A percentile compares a stretch with the other conserved stretches of the same genome.
Evolutionary conservation across 2,113 vertebrate genomes (phyloP).

Genomic region (Rhabdomys dilectus): DNA sequence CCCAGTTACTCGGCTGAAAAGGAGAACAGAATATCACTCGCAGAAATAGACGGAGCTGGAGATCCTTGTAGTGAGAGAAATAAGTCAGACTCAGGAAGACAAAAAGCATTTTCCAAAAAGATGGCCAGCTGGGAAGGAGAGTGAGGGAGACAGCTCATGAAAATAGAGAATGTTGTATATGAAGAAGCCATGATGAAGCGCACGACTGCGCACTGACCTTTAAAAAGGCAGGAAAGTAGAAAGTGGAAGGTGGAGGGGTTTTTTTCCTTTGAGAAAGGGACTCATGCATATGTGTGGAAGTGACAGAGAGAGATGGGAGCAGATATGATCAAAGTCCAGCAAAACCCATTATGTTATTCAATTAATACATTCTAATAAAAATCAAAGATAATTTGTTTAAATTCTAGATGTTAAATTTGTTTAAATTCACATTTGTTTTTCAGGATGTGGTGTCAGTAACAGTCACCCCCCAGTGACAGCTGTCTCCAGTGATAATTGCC

Average conservation of each 20-base stretch:
- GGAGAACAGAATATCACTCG: not conserved
- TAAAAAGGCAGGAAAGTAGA: not conserved
- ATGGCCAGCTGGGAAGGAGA: not conserved
- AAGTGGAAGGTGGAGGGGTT: not conserved
- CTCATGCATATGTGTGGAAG: not conserved
- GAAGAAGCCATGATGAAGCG: not conserved
- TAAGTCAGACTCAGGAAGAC: not conserved
- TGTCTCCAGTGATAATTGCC: too few species aligned
- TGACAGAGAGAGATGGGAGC: not conserved
- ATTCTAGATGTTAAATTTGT: slow-evolving; percentile 15
- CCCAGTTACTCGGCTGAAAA: not conserved
- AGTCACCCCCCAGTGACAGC: not conserved
- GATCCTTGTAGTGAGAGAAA: not conserved
- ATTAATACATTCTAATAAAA: not conserved
- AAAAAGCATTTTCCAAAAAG: too few species aligned
- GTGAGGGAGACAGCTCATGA: not conserved
- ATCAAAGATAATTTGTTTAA: not conserved
- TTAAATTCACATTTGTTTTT: slow-evolving; percentile 26
- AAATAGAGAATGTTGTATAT: not conserved
- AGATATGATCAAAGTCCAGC: not conserved
- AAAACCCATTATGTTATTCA: not conserved
- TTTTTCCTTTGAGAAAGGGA: not conserved
- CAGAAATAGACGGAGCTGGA: not conserved
- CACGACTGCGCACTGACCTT: not conserved
- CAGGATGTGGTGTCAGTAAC: not conserved